Evolutionary conservation across 2,797 vertebrate genomes (phyloP), one percentile per base, ranked within the genome.

Genomic region (Squalus acanthias): DNA sequence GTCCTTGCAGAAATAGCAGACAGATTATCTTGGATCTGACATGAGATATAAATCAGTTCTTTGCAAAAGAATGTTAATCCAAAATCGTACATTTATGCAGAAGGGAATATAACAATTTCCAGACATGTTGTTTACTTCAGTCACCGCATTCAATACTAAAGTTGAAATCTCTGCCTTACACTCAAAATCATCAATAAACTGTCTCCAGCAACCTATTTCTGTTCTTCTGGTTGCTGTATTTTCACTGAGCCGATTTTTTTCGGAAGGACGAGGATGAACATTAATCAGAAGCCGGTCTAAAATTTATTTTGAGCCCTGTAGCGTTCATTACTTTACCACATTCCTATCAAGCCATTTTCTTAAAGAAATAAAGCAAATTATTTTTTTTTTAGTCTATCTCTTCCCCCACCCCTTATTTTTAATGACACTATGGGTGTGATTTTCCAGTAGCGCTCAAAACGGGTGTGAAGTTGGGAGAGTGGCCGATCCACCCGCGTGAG

Each of bases 31-130:
- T 33, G 24, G 94, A 76, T 74, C 69, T 72, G 70, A 74, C n/a
- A 46, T 67, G 63, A 93, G 63, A 93, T 67, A 67, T 24, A 67
- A 57, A 57, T 95, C 69, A 50, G 12, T 74, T 74, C 15, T 57
- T 95, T 60, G 70, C 94, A 72, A 95, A 72, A 95, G 26, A 76
- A 72, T 60, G 70, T 95, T 76, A 76, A 76, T 95, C 70, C 12
- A 57, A 60, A 57, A 17, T 46, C n/a, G 15, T 57, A 74, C 13
- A 24, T 57, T 95, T 74, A 12, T 72, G 20, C 29, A 93, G 26
- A 57, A 74, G 94, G 50, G 26, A 76, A 95, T 95, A 57, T 76
- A 57, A 15, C 33, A 57, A 29, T 72, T 92, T 92, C 63, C 60
- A 92, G 70, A 74, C 70, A 74, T 50, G 67, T 50, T 95, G 46